A percentile compares a stretch with the other conserved stretches of the same genome.
These are phyloP conservation scores for Copsychus sechellarum DNA, from an alignment of 2,113 vertebrate genomes.

Conservation along the genomic window DNA sequence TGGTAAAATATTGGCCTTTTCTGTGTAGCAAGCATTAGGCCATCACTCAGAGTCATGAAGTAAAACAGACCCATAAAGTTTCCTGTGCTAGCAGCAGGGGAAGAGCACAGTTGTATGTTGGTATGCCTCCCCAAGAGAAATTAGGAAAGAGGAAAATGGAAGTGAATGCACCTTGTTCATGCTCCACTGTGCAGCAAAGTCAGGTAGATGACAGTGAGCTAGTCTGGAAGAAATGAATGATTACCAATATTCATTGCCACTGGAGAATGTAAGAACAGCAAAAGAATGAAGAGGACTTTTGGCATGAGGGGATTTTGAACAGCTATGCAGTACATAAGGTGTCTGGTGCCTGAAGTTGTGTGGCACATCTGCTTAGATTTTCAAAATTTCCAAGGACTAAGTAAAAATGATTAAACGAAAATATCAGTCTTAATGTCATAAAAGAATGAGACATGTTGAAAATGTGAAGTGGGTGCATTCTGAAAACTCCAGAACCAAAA, in stretches of 20 bases:
- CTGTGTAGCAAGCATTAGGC: background rate
- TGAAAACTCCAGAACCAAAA: background rate
- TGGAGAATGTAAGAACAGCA: background rate
- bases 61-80: background rate
- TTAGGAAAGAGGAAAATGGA: background rate
- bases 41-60: accelerated
- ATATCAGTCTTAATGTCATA: background rate
- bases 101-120: background rate
- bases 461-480: background rate
- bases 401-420: background rate
- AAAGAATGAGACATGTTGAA: background rate
- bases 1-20: background rate
- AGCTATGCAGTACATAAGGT: background rate
- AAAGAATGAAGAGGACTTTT: background rate
- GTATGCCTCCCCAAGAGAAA: background rate
- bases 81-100: background rate
- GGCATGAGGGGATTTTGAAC: background rate
- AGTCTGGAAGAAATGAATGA: background rate
- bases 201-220: background rate
- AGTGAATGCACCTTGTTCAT: background rate
- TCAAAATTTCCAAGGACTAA: background rate
- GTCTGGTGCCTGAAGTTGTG: background rate
- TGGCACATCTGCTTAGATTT: background rate
- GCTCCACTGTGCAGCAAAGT: background rate
- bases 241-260: background rate